phyloP scores from a whole-genome alignment of 2,888 invertebrate genomes.

The Andricus quercusramuli region DNA sequence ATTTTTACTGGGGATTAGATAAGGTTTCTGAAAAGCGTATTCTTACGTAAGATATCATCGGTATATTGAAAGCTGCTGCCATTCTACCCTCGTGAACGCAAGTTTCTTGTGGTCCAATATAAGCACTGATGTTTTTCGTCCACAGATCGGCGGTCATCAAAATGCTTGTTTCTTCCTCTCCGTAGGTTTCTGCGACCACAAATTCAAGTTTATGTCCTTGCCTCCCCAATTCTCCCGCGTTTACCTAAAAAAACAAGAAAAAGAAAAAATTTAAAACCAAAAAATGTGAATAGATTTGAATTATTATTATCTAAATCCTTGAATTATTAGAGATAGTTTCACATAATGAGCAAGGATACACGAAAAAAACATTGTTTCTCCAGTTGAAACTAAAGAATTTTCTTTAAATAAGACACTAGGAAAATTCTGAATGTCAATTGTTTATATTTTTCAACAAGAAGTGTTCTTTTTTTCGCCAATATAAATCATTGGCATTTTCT shows the following conservation, averaged over 20 bases:
- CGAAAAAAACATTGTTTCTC: too few species aligned
- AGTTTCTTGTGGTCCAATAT: conserved; percentile 94
- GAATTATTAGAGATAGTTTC: too few species aligned
- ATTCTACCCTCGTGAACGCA: conserved; percentile 96
- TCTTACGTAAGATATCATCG: conserved; percentile 98
- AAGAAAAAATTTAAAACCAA: not conserved
- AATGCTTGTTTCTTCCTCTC: conserved; percentile 93
- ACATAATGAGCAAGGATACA: too few species aligned
- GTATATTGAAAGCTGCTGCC: conserved; percentile 95
- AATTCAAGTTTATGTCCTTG: conserved; percentile 89
- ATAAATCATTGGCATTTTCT: too few species aligned
- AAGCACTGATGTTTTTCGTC: conserved; percentile 91
- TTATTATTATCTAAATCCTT: too few species aligned
- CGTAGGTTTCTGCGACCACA: conserved; percentile 93
- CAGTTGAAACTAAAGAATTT: too few species aligned
- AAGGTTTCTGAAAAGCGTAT: conserved; percentile 40
- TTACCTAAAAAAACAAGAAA: conserved; percentile 72
- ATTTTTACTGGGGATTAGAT: conserved; percentile 1
- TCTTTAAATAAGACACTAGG: too few species aligned
- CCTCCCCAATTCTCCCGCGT: conserved; percentile 81
- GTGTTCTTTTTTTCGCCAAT: too few species aligned
- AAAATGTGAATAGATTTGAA: not conserved
- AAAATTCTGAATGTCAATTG: too few species aligned
- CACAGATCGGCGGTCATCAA: conserved; percentile 91
- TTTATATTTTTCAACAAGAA: too few species aligned